Evolutionary conservation across 2,888 invertebrate genomes (phyloP).

Genomic region (Lysandra bellargus): DNA sequence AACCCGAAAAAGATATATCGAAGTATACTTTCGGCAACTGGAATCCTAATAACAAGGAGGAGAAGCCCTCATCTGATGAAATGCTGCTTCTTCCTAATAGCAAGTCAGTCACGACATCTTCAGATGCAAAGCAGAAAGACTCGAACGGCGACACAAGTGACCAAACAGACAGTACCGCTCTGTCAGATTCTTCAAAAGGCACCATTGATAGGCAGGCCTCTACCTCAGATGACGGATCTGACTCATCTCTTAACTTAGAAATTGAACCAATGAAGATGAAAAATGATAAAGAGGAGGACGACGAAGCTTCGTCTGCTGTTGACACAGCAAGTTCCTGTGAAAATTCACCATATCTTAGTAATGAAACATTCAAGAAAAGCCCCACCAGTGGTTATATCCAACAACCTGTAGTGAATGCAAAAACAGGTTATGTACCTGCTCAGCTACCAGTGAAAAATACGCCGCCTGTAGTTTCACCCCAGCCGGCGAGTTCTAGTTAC

Average conservation of each 20-base stretch:
- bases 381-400: conserved; percentile 62
- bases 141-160: conserved; percentile 69
- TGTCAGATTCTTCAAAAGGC: conserved; percentile 66
- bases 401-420: conserved; percentile 52
- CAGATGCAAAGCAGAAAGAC: conserved; percentile 62
- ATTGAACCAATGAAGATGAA: conserved; percentile 54
- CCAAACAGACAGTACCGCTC: conserved; percentile 72
- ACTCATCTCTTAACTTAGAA: conserved; percentile 66
- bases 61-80: conserved; percentile 73
- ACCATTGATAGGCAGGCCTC: conserved; percentile 65
- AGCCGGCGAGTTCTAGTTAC: conserved; percentile 67
- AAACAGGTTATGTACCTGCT: conserved; percentile 57
- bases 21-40: conserved; percentile 68
- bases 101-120: conserved; percentile 56
- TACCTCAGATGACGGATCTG: conserved; percentile 68
- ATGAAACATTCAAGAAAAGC: conserved; percentile 61
- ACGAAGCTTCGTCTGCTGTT: conserved; percentile 55
- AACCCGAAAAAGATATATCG: conserved; percentile 68
- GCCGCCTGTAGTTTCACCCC: conserved; percentile 46
- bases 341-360: conserved; percentile 60
- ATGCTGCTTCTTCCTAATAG: conserved; percentile 67
- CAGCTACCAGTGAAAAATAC: conserved; percentile 52
- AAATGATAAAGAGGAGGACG: conserved; percentile 49
- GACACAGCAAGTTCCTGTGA: conserved; percentile 59
- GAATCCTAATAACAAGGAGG: conserved; percentile 68